phyloP scores from a whole-genome alignment of 1,140 invertebrate genomes.

The Tetranychus urticae region DNA sequence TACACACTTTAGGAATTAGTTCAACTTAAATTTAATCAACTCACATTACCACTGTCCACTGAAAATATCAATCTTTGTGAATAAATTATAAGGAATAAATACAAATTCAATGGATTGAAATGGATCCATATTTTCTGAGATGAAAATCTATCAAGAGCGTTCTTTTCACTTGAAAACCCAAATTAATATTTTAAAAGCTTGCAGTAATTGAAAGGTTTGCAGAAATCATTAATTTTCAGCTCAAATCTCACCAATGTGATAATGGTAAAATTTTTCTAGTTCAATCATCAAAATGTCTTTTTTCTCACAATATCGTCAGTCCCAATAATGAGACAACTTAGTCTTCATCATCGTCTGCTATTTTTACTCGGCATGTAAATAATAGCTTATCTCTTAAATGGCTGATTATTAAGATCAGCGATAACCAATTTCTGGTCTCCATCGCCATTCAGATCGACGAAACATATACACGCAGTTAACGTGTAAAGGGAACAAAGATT shows the following conservation, averaged over 20 bases:
- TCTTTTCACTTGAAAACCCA: no score
- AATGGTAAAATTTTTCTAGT: constrained; percentile 52
- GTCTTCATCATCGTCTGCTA: constrained; percentile 47
- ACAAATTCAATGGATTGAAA: no score
- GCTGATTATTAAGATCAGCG: constrained; percentile 38
- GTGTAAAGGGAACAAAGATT: constrained; percentile 40
- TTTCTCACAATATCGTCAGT: constrained; percentile 36
- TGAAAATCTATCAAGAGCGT: no score
- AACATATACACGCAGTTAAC: constrained; percentile 40
- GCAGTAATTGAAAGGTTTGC: no score
- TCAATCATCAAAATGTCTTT: constrained; percentile 60
- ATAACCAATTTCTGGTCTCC: constrained; percentile 51
- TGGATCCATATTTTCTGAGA: no score
- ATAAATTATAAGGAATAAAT: no score
- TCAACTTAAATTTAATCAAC: no score
- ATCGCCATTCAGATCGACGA: constrained; percentile 53
- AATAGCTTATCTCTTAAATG: constrained; percentile 33
- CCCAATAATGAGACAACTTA: constrained; percentile 59
- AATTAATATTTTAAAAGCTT: no score
- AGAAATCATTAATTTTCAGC: neutral
- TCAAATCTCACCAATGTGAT: constrained; percentile 24
- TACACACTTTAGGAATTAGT: no score
- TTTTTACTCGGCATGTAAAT: constrained; percentile 44
- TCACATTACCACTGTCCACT: no score
- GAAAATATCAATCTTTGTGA: no score